A percentile compares a stretch with the other conserved stretches of the same genome.
These are phyloP conservation scores for Synergus umbraculus DNA, from an alignment of 2,888 invertebrate species.

Conservation along the genomic window DNA sequence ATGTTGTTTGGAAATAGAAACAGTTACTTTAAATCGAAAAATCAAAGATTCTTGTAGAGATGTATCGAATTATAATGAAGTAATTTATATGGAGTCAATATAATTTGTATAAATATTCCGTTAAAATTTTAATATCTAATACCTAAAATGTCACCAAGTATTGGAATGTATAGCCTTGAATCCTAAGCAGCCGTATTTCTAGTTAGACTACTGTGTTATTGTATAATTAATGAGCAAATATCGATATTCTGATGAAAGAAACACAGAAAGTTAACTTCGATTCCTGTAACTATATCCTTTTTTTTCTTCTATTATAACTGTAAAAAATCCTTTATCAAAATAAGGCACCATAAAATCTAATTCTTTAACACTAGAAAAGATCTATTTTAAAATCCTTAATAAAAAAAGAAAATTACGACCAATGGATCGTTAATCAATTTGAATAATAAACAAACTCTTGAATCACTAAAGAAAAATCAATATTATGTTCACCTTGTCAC, in stretches of 20 bases:
- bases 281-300: background rate
- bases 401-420: background rate
- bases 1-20: too few relatives aligned
- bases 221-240: background rate
- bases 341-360: too few relatives aligned
- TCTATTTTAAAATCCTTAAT: too few relatives aligned
- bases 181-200: background rate
- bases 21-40: too few relatives aligned
- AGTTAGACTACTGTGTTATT: background rate
- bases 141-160: slow-evolving; percentile 7
- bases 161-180: slow-evolving; percentile 9
- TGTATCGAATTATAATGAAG: background rate
- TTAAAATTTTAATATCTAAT: slow-evolving; percentile 3
- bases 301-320: background rate
- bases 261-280: background rate
- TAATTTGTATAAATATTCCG: background rate
- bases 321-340: too few relatives aligned
- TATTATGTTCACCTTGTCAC: background rate
- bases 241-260: background rate
- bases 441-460: background rate
- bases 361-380: too few relatives aligned
- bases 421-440: background rate
- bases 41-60: background rate
- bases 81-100: background rate
- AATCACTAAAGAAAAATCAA: background rate